Base-by-base conservation (phyloP, 2,888 invertebrate species). In the Sylvicola fuscatus region DNA sequence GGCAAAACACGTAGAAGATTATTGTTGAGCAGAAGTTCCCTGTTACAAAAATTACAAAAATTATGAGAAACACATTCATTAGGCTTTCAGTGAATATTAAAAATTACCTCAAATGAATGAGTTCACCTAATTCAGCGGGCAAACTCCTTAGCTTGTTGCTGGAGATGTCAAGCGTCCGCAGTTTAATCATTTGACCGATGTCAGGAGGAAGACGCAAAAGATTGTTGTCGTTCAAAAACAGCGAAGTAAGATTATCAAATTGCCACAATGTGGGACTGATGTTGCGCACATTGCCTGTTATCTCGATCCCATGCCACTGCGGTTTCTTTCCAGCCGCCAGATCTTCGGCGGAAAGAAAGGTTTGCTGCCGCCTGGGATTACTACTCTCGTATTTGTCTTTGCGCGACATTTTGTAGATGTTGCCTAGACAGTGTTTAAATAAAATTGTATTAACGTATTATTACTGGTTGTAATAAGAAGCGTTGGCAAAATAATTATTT, bases 211-310 rank as follows among this genome's bases (percentile, higher is more conserved):
- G 68, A 53, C 87, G 71, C 51, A 81, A 73, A 49, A 98, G 69
- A 57, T 80, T 79, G 67, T 98, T 98, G 65, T 92, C 89, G 62
- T 92, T 92, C 53, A 97, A 69, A 64, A 92, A 93, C 51, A 98
- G 68, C 46, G 84, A 83, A 39, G 95, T 95, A 51, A 98, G 68
- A 63, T 95, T 86, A 45, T 77, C 71, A 61, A 90, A 69, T 58
- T 81, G 78, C 76, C 92, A 97, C 51, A 98, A 63, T 49, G 77
- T 74, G 27, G 89, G 83, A 62, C 90, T 89, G 50, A 98, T 64
- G 58, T 90, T 93, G 52, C 89, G 76, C 52, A 98, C 86, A 66
- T 78, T 80, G 62, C 97, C 97, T 62, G 71, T 72, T 63, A 87
- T 82, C 74, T 87, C 87, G 65, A 87, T 68, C 55, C 83, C 81